phyloP scores from a whole-genome alignment of 2,113 vertebrate genomes.

The Nipponia nippon region DNA sequence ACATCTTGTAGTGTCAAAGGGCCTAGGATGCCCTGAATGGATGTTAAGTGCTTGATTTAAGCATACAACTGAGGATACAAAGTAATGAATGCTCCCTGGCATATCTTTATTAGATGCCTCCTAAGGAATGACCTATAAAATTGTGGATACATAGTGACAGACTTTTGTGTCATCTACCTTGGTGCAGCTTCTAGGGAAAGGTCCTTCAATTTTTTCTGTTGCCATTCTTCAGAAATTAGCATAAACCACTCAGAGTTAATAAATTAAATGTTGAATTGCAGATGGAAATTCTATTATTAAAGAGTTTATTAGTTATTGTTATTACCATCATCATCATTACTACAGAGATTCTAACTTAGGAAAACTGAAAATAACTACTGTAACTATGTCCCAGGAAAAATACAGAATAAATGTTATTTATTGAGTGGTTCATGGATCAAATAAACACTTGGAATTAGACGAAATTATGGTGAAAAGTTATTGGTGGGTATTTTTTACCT shows the following conservation, averaged over 20 bases:
- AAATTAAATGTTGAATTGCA: neutral
- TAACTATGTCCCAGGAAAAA: neutral
- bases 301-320: neutral
- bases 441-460: neutral
- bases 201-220: neutral
- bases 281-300: neutral
- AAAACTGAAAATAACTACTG: neutral
- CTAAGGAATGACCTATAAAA: neutral
- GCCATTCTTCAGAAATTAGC: neutral
- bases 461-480: neutral
- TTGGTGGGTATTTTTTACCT: neutral
- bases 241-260: neutral
- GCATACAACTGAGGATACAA: neutral
- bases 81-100: neutral
- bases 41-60: neutral
- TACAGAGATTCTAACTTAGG: neutral
- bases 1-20: neutral
- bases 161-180: neutral
- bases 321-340: neutral
- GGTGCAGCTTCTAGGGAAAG: neutral
- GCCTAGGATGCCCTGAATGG: neutral
- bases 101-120: neutral
- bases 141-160: neutral
- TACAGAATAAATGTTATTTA: neutral
- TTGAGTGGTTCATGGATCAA: neutral